Percentiles rank a stretch among this genome's conserved stretches.
phyloP scores from a whole-genome alignment of 92 coral and sea anemone genomes.

The Siderastrea radians region DNA sequence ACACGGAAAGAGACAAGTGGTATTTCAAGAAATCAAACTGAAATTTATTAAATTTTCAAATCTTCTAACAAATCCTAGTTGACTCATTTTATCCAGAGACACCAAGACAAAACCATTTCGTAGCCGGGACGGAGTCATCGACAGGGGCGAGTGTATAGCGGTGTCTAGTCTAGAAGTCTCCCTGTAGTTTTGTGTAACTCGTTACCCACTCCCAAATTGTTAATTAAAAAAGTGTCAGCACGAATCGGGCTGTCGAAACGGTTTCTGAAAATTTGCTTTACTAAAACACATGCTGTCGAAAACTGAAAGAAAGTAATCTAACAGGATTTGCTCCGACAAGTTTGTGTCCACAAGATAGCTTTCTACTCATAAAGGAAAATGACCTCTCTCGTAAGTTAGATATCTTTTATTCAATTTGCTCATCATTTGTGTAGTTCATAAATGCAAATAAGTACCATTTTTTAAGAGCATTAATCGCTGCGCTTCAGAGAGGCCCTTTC shows the following conservation, averaged over 20 bases:
- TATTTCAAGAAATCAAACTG: neutral
- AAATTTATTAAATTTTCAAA: neutral
- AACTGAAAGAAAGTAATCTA: neutral
- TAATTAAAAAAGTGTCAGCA: conserved; percentile 22
- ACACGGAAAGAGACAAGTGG: neutral
- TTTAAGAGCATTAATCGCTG: too few species aligned
- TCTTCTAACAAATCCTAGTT: neutral
- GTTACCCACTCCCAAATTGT: neutral
- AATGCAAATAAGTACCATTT: too few species aligned
- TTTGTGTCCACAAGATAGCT: neutral
- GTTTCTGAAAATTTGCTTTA: too few species aligned
- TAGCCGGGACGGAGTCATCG: too few species aligned
- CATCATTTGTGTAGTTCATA: too few species aligned
- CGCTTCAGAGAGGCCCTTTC: too few species aligned
- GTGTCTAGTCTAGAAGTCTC: too few species aligned
- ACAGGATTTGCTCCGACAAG: neutral
- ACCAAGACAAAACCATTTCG: too few species aligned
- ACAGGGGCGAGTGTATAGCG: too few species aligned
- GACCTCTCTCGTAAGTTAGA: too few species aligned
- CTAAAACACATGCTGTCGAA: neutral
- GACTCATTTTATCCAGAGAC: neutral
- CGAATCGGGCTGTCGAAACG: neutral
- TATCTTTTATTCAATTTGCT: too few species aligned
- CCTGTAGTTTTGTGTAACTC: neutral
- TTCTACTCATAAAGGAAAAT: too few species aligned